phyloP scores from a whole-genome alignment of 2,888 invertebrate species.

The Microplitis manilae region DNA sequence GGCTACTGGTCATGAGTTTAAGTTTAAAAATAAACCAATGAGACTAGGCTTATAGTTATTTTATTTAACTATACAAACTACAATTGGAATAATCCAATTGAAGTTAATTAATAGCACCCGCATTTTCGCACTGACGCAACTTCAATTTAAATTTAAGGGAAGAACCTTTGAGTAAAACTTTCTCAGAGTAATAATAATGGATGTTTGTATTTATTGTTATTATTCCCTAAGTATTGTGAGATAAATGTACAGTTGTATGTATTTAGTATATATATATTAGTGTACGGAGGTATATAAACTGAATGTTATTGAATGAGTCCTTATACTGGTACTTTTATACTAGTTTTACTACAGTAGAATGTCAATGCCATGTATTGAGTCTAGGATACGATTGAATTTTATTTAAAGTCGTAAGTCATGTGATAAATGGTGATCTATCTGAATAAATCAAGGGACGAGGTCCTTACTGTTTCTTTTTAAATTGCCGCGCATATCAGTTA shows the following conservation, averaged over 20 bases:
- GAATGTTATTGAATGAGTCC: background rate
- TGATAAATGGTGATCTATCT: background rate
- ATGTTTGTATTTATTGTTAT: background rate
- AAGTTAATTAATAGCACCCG: constrained; percentile 35
- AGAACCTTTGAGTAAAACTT: background rate
- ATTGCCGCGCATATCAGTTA: background rate
- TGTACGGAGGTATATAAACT: background rate
- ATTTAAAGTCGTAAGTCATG: background rate
- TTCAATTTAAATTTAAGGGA: constrained; percentile 6
- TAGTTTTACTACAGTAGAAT: background rate
- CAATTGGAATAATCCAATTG: constrained; percentile 31
- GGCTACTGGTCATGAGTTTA: background rate
- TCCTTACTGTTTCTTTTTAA: background rate
- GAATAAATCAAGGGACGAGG: constrained; percentile 11
- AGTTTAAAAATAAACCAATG: constrained; percentile 14
- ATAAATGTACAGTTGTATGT: background rate
- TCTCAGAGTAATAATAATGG: background rate
- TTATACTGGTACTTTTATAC: background rate
- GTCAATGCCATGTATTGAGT: background rate
- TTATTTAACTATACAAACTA: constrained; percentile 2
- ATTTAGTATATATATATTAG: background rate
- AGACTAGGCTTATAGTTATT: constrained; percentile 4
- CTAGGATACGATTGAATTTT: background rate
- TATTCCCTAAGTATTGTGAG: background rate
- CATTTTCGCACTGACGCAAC: constrained; percentile 24